Evolutionary conservation across 2,888 invertebrate genomes (phyloP).

Genomic region (Apocheima hispidaria): DNA sequence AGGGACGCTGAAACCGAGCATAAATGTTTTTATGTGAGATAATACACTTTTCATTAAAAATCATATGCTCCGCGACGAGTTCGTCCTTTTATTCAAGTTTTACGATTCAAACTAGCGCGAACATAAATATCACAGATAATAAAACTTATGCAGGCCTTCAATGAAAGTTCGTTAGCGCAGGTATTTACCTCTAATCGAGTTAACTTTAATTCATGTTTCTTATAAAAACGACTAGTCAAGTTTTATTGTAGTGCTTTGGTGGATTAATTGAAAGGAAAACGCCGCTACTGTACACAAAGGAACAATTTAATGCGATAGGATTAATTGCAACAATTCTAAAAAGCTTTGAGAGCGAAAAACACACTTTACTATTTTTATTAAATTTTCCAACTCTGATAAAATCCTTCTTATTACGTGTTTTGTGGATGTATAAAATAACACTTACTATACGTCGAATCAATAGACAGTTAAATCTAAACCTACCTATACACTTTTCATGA

Average conservation of each 20-base stretch:
- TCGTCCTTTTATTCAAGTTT: conserved; percentile 69
- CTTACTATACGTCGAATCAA: too few species aligned
- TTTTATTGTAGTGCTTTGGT: conserved; percentile 25
- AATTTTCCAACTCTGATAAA: neutral
- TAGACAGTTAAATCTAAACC: too few species aligned
- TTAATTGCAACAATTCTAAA: conserved; percentile 55
- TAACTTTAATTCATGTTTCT: neutral
- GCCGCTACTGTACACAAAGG: conserved; percentile 52
- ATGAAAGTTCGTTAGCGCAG: too few species aligned
- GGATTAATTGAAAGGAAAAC: conserved; percentile 45
- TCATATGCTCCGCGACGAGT: conserved; percentile 71
- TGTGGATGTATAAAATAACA: neutral
- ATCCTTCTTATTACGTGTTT: neutral
- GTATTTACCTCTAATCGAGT: neutral
- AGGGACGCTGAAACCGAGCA: conserved; percentile 75
- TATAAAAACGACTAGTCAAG: conserved; percentile 3
- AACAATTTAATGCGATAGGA: conserved; percentile 52
- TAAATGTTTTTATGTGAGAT: conserved; percentile 82
- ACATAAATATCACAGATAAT: conserved; percentile 8
- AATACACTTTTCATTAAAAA: conserved; percentile 82
- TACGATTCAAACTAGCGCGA: conserved; percentile 45
- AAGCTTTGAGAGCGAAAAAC: conserved; percentile 40
- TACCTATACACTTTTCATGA: too few species aligned
- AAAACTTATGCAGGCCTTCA: neutral
- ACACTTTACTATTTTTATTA: conserved; percentile 16